Evolutionary conservation across 2,888 invertebrate species (phyloP).

Genomic region (Leptinotarsa tumamoca): DNA sequence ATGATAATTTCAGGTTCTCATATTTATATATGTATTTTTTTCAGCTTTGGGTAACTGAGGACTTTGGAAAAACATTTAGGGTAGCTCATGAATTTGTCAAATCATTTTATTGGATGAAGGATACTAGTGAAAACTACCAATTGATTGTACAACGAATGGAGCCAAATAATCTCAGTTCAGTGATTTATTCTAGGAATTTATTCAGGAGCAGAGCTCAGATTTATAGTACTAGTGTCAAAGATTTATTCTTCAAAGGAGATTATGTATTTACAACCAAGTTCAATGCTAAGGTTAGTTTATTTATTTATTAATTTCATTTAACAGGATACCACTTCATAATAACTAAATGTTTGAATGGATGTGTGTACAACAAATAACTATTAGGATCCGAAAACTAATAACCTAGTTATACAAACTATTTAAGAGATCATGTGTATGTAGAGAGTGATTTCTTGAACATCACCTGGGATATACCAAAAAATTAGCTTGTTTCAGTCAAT

Average conservation of each 20-base stretch:
- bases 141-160: constrained; percentile 79
- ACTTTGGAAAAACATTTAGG: constrained; percentile 81
- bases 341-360: too few species aligned
- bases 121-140: constrained; percentile 62
- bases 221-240: constrained; percentile 74
- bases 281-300: constrained; percentile 69
- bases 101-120: constrained; percentile 79
- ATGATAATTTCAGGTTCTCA: too few species aligned
- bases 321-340: too few species aligned
- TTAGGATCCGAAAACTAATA: too few species aligned
- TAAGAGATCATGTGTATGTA: not conserved
- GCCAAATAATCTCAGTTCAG: constrained; percentile 71
- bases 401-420: not conserved
- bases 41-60: constrained; percentile 81
- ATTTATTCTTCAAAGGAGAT: constrained; percentile 85
- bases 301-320: too few species aligned
- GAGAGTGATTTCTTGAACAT: too few species aligned
- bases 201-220: constrained; percentile 53
- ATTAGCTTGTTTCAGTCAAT: too few species aligned
- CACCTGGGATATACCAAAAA: too few species aligned
- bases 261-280: constrained; percentile 87
- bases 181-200: constrained; percentile 65
- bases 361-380: too few species aligned
- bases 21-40: constrained; percentile 49
- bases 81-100: constrained; percentile 80